Percentiles rank a stretch among this genome's conserved stretches.
Evolutionary conservation across 30 jellyfish, hydroid and myxozoan genomes (phyloP).

Genomic region (Sanderia malayensis): DNA sequence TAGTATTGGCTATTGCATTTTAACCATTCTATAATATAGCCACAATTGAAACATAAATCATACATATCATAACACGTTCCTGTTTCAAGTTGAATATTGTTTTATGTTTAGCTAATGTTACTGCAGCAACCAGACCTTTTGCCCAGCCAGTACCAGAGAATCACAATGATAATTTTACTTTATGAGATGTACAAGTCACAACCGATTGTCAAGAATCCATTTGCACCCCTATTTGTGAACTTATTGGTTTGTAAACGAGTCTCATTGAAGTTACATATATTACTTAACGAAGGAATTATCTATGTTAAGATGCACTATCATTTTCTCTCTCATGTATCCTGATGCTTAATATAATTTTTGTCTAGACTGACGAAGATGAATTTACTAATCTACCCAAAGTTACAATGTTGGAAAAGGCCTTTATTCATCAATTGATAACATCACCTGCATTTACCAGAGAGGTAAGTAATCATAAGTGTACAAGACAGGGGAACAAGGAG

Average conservation of each 20-base stretch:
- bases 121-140: slow-evolving; percentile 83
- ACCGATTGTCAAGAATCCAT: slow-evolving; percentile 89
- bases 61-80: neutral
- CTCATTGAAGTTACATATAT: too few species aligned
- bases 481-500: too few species aligned
- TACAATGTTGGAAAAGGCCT: slow-evolving; percentile 56
- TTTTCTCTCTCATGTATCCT: neutral
- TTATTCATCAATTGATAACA: slow-evolving; percentile 68
- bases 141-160: slow-evolving; percentile 82
- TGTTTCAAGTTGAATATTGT: neutral
- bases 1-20: neutral
- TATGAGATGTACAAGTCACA: slow-evolving; percentile 88
- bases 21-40: neutral
- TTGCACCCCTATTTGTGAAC: slow-evolving; percentile 77
- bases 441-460: slow-evolving; percentile 84
- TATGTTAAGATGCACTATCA: neutral
- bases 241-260: slow-evolving; percentile 63
- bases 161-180: slow-evolving; percentile 66
- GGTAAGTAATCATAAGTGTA: too few species aligned
- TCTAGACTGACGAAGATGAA: slow-evolving; percentile 27
- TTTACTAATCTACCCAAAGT: slow-evolving; percentile 32
- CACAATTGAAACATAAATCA: neutral
- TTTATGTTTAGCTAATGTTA: slow-evolving; percentile 59
- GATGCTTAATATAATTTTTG: neutral
- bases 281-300: too few species aligned